These are phyloP conservation scores for Petromus typicus DNA, from an alignment of 2,113 vertebrate genomes.

Conservation along the genomic window DNA sequence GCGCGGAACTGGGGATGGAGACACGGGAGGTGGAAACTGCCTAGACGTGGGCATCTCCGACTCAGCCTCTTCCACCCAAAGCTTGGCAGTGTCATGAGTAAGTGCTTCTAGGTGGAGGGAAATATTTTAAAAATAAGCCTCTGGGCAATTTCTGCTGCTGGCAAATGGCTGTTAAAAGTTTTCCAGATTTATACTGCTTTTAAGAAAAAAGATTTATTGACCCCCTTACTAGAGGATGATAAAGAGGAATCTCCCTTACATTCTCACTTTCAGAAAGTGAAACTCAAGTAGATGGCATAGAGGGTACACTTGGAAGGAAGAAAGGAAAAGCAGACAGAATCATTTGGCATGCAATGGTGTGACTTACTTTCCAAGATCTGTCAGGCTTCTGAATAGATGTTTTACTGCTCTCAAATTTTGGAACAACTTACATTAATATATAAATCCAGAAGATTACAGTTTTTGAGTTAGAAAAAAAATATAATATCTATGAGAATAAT, in stretches of 20 bases:
- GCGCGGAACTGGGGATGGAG: neutral
- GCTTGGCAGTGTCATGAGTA: neutral
- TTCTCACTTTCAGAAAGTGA: neutral
- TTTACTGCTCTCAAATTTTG: neutral
- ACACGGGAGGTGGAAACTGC: neutral
- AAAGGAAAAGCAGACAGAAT: neutral
- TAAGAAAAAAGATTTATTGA: neutral
- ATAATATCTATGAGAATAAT: neutral
- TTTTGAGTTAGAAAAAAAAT: neutral
- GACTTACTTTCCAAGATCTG: neutral
- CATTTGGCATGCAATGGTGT: neutral
- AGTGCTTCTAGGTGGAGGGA: no score
- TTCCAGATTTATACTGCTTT: neutral
- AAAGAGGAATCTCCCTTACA: neutral
- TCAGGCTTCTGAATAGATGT: neutral
- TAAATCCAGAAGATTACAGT: neutral
- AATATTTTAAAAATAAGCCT: neutral
- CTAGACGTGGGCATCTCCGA: neutral
- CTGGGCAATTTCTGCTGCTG: neutral
- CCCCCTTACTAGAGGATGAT: neutral
- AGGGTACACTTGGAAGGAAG: neutral
- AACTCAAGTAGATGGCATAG: neutral
- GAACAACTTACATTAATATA: neutral
- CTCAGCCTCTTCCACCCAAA: neutral
- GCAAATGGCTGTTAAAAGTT: neutral